Conservation (phyloP, 2,888 invertebrate genomes). For the Amphimallon solstitiale region DNA sequence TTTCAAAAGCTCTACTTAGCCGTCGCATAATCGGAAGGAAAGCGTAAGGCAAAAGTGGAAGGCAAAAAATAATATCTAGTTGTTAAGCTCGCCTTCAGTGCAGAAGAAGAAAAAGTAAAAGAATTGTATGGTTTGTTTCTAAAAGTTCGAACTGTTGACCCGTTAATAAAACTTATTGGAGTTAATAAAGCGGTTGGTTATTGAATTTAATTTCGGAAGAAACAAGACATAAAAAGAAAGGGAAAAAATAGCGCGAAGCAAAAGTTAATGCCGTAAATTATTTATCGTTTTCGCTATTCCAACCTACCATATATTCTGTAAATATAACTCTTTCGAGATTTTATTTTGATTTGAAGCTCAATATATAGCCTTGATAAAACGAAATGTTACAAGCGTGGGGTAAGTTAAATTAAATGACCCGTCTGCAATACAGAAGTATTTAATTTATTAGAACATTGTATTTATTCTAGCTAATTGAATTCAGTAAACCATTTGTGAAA, state of each 20-base stretch:
- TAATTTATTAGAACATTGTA: no score
- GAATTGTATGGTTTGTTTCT: conserved; percentile 46
- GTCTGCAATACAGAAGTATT: no score
- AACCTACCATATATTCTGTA: no score
- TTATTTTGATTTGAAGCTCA: no score
- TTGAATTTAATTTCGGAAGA: conserved; percentile 44
- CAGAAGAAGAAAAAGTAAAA: conserved; percentile 26
- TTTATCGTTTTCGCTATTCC: conserved; percentile 1
- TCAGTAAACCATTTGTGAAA: no score
- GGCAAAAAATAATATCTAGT: conserved; percentile 43
- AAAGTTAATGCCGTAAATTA: conserved; percentile 26
- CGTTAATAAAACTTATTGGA: conserved; percentile 45
- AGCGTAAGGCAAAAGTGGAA: conserved; percentile 31
- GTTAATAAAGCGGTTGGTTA: conserved; percentile 45
- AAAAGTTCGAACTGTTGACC: conserved; percentile 45
- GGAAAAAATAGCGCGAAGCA: conserved; percentile 27
- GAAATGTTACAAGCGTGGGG: no score
- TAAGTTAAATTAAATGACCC: no score
- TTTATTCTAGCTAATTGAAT: no score
- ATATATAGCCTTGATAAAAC: no score
- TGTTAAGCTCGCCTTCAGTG: conserved; percentile 37
- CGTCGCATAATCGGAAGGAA: conserved; percentile 37
- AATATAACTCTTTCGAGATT: no score
- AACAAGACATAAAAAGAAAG: conserved; percentile 32
- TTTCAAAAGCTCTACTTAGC: conserved; percentile 44